A percentile compares a stretch with the other conserved stretches of the same genome.
Conservation (phyloP, 2,113 vertebrate species). For the Gnathonemus longibarbis region DNA sequence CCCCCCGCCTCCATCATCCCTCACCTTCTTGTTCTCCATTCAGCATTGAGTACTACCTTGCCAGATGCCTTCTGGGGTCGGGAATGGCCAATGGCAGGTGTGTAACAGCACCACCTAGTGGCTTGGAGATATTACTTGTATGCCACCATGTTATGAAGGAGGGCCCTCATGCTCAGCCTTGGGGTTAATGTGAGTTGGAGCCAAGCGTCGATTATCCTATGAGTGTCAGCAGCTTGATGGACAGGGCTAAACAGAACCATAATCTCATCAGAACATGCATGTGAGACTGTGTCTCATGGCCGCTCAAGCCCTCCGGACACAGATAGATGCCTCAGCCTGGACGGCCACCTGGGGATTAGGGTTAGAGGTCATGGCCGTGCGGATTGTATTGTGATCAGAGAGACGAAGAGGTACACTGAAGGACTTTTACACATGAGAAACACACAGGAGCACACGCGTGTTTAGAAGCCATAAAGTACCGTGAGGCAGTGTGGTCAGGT, state of each 20-base stretch:
- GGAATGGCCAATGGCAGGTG: background rate
- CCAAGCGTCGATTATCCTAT: background rate
- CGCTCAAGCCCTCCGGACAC: background rate
- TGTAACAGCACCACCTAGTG: background rate
- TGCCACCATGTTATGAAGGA: background rate
- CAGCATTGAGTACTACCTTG: background rate
- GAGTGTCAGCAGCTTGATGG: background rate
- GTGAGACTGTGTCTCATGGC: background rate
- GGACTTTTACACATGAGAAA: background rate
- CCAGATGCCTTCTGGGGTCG: background rate
- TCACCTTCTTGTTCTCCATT: background rate
- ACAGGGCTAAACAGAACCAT: background rate
- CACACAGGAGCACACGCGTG: background rate
- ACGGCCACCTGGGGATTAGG: background rate
- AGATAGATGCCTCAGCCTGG: background rate
- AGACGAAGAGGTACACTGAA: background rate
- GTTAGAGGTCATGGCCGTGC: background rate
- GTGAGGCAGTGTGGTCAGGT: background rate
- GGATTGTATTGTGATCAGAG: background rate
- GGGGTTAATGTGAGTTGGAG: background rate
- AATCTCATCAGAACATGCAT: background rate
- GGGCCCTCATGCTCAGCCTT: background rate
- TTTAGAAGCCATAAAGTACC: background rate
- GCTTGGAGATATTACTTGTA: background rate
- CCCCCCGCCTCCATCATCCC: background rate